phyloP scores from a whole-genome alignment of 2,113 vertebrate genomes.

The Spilogale gracilis region DNA sequence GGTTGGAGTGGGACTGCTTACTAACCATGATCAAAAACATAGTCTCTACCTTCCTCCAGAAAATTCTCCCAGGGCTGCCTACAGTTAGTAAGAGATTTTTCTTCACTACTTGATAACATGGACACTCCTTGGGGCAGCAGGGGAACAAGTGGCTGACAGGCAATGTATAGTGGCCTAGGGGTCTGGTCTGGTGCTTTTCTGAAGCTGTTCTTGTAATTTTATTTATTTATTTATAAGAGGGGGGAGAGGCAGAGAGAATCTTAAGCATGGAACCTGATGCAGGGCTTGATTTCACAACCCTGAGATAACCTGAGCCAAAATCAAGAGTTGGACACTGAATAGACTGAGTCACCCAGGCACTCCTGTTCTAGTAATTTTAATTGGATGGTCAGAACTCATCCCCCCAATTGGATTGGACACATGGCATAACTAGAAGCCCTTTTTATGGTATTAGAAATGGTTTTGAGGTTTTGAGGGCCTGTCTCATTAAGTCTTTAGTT shows the following conservation, averaged over 20 bases:
- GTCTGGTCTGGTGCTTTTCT: not conserved
- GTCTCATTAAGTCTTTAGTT: not conserved
- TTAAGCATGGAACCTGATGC: not conserved
- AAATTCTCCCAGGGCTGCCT: not conserved
- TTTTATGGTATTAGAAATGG: not conserved
- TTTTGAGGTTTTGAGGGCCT: not conserved
- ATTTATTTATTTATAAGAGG: not conserved
- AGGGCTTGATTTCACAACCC: not conserved
- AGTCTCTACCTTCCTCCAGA: not conserved
- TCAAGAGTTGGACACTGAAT: not conserved
- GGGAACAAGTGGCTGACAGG: not conserved
- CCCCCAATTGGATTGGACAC: not conserved
- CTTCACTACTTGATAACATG: not conserved
- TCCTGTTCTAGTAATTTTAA: not conserved
- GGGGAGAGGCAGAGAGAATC: not conserved
- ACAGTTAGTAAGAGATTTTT: not conserved
- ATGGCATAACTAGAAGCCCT: not conserved
- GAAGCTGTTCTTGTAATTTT: not conserved
- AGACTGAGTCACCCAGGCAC: not conserved
- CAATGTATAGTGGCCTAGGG: not conserved
- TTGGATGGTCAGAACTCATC: not conserved
- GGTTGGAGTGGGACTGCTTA: not conserved
- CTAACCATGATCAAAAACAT: not conserved
- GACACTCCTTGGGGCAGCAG: not conserved
- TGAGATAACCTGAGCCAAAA: not conserved